These are phyloP conservation scores for Eulacestoma nigropectus DNA, from an alignment of 2,113 vertebrate species.

Conservation along the genomic window DNA sequence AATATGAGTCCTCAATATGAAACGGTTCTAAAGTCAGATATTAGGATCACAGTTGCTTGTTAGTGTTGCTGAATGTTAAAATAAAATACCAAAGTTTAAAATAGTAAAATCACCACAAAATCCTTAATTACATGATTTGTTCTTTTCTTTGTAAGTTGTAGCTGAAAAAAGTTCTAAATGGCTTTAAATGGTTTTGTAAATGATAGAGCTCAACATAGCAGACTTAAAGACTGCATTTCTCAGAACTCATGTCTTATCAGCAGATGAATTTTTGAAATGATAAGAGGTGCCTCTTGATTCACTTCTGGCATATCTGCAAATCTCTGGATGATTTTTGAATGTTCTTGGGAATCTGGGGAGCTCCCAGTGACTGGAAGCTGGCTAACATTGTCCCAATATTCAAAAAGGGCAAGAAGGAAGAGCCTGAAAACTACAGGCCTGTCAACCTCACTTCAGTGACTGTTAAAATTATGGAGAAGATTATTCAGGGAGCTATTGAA, in stretches of 20 bases:
- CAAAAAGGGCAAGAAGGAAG: not conserved
- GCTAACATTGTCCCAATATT: fast-evolving
- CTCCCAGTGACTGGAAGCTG: not conserved
- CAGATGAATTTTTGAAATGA: not conserved
- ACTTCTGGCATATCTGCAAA: not conserved
- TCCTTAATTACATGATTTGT: not conserved
- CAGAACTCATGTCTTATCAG: not conserved
- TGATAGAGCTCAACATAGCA: fast-evolving
- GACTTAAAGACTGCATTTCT: not conserved
- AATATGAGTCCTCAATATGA: not conserved
- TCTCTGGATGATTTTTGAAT: not conserved
- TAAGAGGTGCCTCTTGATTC: not conserved
- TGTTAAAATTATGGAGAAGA: not conserved
- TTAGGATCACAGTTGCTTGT: not conserved
- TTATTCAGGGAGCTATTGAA: not conserved
- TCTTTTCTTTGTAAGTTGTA: not conserved
- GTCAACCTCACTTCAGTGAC: not conserved
- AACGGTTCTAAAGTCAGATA: not conserved
- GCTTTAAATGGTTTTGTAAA: not conserved
- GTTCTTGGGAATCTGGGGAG: not conserved
- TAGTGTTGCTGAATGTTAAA: not conserved
- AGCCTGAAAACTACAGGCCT: not conserved
- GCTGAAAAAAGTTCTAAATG: not conserved
- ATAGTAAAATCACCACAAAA: not conserved
- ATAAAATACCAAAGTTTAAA: conserved; percentile 23